phyloP scores from a whole-genome alignment of 2,113 vertebrate species.

The Heterotis niloticus region DNA sequence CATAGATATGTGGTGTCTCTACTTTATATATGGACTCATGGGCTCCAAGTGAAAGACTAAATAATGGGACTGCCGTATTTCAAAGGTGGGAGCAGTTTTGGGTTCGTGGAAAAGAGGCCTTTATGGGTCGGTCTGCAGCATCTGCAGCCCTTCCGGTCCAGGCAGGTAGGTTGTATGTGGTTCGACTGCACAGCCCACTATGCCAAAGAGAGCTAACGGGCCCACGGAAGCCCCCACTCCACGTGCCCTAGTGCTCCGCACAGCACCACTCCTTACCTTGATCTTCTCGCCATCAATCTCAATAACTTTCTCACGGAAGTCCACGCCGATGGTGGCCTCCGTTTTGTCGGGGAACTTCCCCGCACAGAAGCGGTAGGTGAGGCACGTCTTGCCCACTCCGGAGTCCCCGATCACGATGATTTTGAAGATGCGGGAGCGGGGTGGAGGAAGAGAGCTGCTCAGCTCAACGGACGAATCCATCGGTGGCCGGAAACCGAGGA shows the following conservation, averaged over 20 bases:
- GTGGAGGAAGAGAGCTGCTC: constrained; percentile 61
- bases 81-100: too few relatives aligned
- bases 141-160: too few relatives aligned
- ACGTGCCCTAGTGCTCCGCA: too few relatives aligned
- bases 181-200: too few relatives aligned
- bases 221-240: not conserved
- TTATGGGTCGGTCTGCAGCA: too few relatives aligned
- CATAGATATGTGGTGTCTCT: too few relatives aligned
- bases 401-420: constrained; percentile 70
- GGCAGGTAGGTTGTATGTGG: not conserved
- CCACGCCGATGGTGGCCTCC: constrained; percentile 70
- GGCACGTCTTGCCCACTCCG: constrained; percentile 67
- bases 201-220: too few relatives aligned
- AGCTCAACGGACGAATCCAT: constrained; percentile 76
- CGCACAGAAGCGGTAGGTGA: constrained; percentile 63
- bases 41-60: too few relatives aligned
- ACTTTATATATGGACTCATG: too few relatives aligned
- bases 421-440: constrained; percentile 61
- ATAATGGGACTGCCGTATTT: too few relatives aligned
- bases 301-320: constrained; percentile 62
- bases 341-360: constrained; percentile 57
- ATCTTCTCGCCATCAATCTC: constrained; percentile 63
- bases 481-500: too few relatives aligned
- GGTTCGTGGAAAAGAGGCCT: too few relatives aligned
- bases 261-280: constrained; percentile 50